Evolutionary conservation across 2,797 vertebrate species (phyloP).

Genomic region (Protosalanx chinensis): DNA sequence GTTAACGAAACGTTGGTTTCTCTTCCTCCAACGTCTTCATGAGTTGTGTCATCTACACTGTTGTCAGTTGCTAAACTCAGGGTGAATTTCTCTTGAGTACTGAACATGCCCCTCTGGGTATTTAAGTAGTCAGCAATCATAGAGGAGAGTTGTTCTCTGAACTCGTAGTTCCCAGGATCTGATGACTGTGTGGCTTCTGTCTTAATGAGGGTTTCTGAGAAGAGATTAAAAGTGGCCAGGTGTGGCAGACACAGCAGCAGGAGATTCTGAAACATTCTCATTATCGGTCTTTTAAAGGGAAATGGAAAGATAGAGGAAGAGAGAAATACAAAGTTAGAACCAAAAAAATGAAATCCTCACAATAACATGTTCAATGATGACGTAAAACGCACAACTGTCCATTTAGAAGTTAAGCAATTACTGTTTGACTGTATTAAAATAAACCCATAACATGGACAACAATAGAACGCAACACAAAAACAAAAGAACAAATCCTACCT

Average conservation of each 20-base stretch:
- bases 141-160: not conserved
- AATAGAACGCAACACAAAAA: slow-evolving; percentile 10
- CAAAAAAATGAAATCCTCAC: not conserved
- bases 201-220: slow-evolving; percentile 8
- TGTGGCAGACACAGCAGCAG: slow-evolving; percentile 36
- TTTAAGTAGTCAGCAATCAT: not conserved
- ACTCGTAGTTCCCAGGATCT: not conserved
- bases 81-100: not conserved
- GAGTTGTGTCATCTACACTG: not conserved
- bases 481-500: slow-evolving; percentile 31
- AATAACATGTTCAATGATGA: not conserved
- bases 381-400: not conserved
- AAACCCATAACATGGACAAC: not conserved
- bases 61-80: not conserved
- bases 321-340: not conserved
- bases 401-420: no score
- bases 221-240: slow-evolving; percentile 5
- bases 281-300: slow-evolving; percentile 23
- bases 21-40: not conserved
- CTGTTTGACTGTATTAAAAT: not conserved
- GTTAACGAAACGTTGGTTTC: not conserved
- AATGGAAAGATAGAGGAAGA: not conserved
- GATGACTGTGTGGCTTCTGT: not conserved
- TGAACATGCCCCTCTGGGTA: not conserved
- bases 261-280: slow-evolving; percentile 21